Evolutionary conservation across 2,113 vertebrate genomes (phyloP), one percentile per base, ranked within the genome.

Genomic region (Odontesthes bonariensis): DNA sequence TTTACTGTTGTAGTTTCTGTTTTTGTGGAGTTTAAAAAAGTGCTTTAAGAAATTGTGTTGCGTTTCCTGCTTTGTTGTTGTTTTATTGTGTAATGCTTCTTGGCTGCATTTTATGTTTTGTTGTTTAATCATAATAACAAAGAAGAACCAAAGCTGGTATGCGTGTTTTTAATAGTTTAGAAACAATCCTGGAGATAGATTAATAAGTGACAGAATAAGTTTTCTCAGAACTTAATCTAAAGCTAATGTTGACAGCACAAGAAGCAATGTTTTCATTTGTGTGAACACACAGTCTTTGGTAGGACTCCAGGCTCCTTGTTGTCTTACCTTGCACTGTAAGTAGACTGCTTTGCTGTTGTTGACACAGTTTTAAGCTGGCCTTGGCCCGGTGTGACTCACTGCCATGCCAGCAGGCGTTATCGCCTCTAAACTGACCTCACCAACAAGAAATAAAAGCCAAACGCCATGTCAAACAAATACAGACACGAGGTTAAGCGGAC

Each of bases 401-500:
- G 51, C 23, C 73, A 27, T 22, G 57, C 73, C 70, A 42, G 72
- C 75, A 22, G n/a, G 44, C 54, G 23, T 70, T 88, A 88, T 85
- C 79, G 3, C 56, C 51, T 1, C 70, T 13, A n/a, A 7, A 40
- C 57, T 6, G 53, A 67, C 81, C 88, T 88, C 46, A 7, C 35
- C 55, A n/a, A 51, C 11, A 20, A 74, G 69, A 86, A 81, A 71
- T 31, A 60, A 62, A 87, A 70, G 75, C 55, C 0, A 81, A 86
- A 88, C 74, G 54, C n/a, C 2, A 1, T 31, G 62, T 53, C 66
- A 38, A 75, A 64, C 58, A 42, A 22, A 38, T 8, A 1, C 8
- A 16, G 69, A 69, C 22, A 13, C 1, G 65, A n/a, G 8, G 4
- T 31, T 49, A 63, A 31, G 19, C 33, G 47, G 7, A 11, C 52